Percentiles rank a stretch among this genome's conserved stretches.
Evolutionary conservation across 1,140 invertebrate species (phyloP).

Genomic region (Bombus haemorrhoidalis): DNA sequence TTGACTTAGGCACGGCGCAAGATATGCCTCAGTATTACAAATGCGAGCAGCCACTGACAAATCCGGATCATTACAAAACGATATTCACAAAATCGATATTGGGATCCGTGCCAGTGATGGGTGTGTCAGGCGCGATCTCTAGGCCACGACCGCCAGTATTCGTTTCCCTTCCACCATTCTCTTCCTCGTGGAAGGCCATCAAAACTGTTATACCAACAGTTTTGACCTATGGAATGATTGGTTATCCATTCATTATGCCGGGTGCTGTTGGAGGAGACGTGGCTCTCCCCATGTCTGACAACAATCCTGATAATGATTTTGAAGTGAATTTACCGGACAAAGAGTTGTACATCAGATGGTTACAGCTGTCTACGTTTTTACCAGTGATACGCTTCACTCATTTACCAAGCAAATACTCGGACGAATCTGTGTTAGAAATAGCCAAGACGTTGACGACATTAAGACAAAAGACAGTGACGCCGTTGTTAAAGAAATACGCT

Average conservation of each 20-base stretch:
- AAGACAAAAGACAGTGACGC: constrained; percentile 89
- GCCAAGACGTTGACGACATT: constrained; percentile 89
- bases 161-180: constrained; percentile 92
- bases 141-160: constrained; percentile 93
- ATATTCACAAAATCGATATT: constrained; percentile 87
- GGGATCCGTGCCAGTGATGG: constrained; percentile 87
- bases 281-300: constrained; percentile 84
- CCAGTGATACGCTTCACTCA: constrained; percentile 95
- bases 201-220: constrained; percentile 92
- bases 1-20: constrained; percentile 94
- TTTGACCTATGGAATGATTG: constrained; percentile 92
- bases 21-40: constrained; percentile 94
- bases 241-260: constrained; percentile 96
- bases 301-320: constrained; percentile 83
- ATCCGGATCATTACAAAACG: constrained; percentile 92
- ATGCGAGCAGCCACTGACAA: constrained; percentile 87
- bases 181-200: constrained; percentile 95
- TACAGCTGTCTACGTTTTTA: constrained; percentile 96
- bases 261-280: constrained; percentile 96
- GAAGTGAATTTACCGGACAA: constrained; percentile 88
- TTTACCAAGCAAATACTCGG: constrained; percentile 93
- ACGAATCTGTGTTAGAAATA: constrained; percentile 89
- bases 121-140: constrained; percentile 91
- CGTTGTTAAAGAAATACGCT: constrained; percentile 89
- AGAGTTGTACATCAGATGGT: constrained; percentile 96